Percentiles rank a stretch among this genome's conserved stretches.
These are phyloP conservation scores for Spodoptera litura DNA, from an alignment of 1,140 invertebrate species.

Conservation along the genomic window DNA sequence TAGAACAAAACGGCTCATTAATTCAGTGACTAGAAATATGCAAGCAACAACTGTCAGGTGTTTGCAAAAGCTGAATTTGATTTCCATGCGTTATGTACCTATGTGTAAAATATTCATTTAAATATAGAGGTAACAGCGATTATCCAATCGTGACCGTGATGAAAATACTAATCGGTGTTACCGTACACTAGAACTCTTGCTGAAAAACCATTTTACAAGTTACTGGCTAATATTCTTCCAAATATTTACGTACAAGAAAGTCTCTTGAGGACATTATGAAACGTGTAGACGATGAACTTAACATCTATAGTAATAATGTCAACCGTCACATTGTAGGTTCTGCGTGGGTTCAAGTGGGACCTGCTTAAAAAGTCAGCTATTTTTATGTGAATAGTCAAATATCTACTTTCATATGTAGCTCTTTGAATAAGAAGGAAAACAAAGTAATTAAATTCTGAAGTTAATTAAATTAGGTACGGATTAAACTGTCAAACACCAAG, in stretches of 20 bases:
- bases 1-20: neutral
- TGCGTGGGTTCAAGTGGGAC: constrained; percentile 15
- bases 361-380: neutral
- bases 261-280: neutral
- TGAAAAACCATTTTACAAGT: too few relatives aligned
- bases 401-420: neutral
- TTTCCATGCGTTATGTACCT: too few relatives aligned
- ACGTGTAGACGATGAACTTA: neutral
- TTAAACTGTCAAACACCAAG: too few relatives aligned
- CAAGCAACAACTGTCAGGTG: too few relatives aligned
- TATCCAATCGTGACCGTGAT: too few relatives aligned
- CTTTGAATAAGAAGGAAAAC: neutral
- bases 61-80: too few relatives aligned
- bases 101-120: too few relatives aligned
- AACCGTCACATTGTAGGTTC: neutral
- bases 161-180: too few relatives aligned
- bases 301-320: neutral
- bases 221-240: too few relatives aligned
- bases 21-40: neutral
- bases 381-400: neutral
- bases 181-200: too few relatives aligned
- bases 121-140: too few relatives aligned
- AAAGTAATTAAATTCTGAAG: neutral
- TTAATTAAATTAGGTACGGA: too few relatives aligned
- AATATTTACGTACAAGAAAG: neutral